Evolutionary conservation across 2,797 vertebrate genomes (phyloP).

Genomic region (Bradypodion pumilum): DNA sequence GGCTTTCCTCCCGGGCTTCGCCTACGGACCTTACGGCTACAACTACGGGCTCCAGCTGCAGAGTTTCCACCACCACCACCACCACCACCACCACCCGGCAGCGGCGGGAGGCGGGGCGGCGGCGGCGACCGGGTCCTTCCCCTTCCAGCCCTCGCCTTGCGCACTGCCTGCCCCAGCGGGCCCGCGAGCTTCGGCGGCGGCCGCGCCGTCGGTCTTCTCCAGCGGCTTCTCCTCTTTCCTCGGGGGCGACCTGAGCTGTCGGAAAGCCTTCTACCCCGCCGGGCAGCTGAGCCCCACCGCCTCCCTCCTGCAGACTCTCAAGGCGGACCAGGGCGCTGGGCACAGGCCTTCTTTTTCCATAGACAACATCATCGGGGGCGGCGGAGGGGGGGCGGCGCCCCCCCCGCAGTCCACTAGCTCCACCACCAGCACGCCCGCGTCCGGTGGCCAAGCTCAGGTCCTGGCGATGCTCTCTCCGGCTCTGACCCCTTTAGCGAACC

Average conservation of each 20-base stretch:
- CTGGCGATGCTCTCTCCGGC: constrained; percentile 92
- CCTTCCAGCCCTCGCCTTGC: constrained; percentile 81
- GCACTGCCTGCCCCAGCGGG: constrained; percentile 68
- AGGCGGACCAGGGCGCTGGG: constrained; percentile 83
- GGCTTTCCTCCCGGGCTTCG: constrained; percentile 92
- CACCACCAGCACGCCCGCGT: constrained; percentile 76
- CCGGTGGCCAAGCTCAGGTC: constrained; percentile 89
- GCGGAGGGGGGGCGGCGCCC: constrained; percentile 69
- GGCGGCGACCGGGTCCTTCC: constrained; percentile 73
- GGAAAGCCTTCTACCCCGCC: constrained; percentile 92
- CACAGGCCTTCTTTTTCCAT: constrained; percentile 91
- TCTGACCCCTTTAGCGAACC: constrained; percentile 87
- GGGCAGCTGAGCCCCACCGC: constrained; percentile 83
- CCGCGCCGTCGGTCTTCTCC: constrained; percentile 80
- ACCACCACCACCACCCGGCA: constrained; percentile 79
- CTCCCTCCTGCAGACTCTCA: constrained; percentile 85
- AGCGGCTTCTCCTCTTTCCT: constrained; percentile 77
- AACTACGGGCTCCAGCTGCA: constrained; percentile 95
- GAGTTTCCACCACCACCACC: constrained; percentile 84
- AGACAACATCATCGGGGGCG: constrained; percentile 94
- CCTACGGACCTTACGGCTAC: constrained; percentile 95
- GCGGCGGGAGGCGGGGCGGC: constrained; percentile 69
- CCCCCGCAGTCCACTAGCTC: constrained; percentile 69
- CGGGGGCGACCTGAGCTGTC: constrained; percentile 80
- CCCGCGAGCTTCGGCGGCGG: constrained; percentile 48